These are phyloP conservation scores for Pungitius pungitius DNA, from an alignment of 2,113 vertebrate genomes.

Conservation along the genomic window DNA sequence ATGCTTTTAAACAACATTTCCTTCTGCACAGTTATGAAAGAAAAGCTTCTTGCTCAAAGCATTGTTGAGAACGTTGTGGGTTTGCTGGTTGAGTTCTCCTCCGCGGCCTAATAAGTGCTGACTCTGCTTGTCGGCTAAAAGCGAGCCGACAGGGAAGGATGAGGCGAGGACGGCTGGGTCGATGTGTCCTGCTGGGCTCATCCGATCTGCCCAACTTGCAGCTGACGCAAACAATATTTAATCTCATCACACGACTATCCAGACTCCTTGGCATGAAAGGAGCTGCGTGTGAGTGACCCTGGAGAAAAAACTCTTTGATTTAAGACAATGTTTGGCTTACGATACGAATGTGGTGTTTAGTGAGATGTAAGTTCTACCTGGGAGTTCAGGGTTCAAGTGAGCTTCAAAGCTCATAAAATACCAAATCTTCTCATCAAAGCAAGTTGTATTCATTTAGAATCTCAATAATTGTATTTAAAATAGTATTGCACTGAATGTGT, in stretches of 20 bases:
- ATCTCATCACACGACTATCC: slow-evolving; percentile 21
- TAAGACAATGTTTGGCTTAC: background rate
- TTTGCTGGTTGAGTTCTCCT: background rate
- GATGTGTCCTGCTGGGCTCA: slow-evolving; percentile 47
- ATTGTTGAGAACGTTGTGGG: background rate
- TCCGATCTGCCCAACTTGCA: slow-evolving; percentile 25
- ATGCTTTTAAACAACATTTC: slow-evolving; percentile 49
- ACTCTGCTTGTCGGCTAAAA: slow-evolving; percentile 8
- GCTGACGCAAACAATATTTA: slow-evolving; percentile 60
- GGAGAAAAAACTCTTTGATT: background rate
- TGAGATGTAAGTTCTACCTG: background rate
- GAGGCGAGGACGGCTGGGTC: slow-evolving; percentile 51
- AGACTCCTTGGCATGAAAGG: background rate
- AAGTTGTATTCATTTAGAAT: background rate
- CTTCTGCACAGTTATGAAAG: background rate
- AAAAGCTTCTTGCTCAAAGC: too few relatives aligned
- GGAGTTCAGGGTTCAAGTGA: background rate
- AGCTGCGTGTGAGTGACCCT: background rate
- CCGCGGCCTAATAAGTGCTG: slow-evolving; percentile 31
- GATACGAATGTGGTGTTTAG: background rate
- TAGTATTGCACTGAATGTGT: background rate
- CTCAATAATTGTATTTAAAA: background rate
- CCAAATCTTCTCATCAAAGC: background rate
- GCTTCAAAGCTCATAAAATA: background rate
- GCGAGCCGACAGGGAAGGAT: slow-evolving; percentile 11